Evolutionary conservation across 2,888 invertebrate genomes (phyloP), one percentile per base, ranked within the genome.

Genomic region (Thymelicus lineola): DNA sequence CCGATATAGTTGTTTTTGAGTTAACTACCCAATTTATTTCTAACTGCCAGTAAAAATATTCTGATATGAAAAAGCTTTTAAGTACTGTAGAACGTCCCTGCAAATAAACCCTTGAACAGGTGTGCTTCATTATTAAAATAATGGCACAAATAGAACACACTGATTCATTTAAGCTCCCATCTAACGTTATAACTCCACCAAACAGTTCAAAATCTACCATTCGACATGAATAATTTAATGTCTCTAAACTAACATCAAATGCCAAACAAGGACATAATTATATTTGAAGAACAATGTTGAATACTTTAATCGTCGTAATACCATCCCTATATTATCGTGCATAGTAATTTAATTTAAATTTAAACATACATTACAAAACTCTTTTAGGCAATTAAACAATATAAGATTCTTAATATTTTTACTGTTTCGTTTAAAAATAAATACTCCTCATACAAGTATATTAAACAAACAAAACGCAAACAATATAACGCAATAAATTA

Each of bases 71-170:
- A 82, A 74, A 79, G 80, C 71, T 82, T 82, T 82, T 81, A 84
- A 82, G 80, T 84, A 84, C 77, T 76, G 71, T 68, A 72, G 60
- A 66, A 72, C 58, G 62, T 64, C 59, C 64, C 66, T 64, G 53
- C 60, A 59, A 55, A 55, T 20, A 70, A 62, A 62, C 46, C 58
- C 48, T 55, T 59, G 48, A 64, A 50, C 28, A 48, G 50, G 38
- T 20, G 53, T 55, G 36, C 64, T 72, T 70, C 48, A 28, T 45
- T 68, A 63, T 63, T 38, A 68, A 76, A 70, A 72, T 73, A 86
- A 83, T 89, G 87, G 88, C 87, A 89, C 89, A 81, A 84, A 72
- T 72, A 87, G 86, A 89, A 89, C 88, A 89, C 86, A 86, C 83
- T 69, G 82, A 86, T 79, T 83, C 73, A 74, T 80, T 76, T 82